Percentiles rank a stretch among this genome's conserved stretches.
These are phyloP conservation scores for Chironomus riparius DNA, from an alignment of 2,888 invertebrate genomes.

Conservation along the genomic window DNA sequence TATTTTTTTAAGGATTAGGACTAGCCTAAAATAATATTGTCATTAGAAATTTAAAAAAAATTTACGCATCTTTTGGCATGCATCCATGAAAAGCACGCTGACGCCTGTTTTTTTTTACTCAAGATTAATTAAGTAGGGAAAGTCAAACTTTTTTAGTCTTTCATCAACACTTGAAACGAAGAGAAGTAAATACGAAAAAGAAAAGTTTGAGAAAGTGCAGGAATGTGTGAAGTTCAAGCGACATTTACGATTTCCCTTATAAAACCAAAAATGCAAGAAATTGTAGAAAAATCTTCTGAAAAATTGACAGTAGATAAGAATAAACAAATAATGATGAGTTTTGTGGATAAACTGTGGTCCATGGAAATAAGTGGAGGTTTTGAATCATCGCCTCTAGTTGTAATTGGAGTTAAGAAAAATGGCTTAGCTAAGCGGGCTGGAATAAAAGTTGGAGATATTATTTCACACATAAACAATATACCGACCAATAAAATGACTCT, in stretches of 20 bases:
- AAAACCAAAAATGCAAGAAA: background rate
- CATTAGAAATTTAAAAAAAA: background rate
- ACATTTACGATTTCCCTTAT: constrained; percentile 6
- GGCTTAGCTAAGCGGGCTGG: constrained; percentile 15
- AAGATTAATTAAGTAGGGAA: background rate
- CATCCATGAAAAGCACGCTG: background rate
- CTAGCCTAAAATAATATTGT: no score
- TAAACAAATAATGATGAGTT: background rate
- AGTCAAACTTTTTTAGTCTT: background rate
- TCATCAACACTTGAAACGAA: background rate
- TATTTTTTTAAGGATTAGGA: no score
- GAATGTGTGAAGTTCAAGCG: constrained; percentile 20
- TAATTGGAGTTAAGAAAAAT: constrained; percentile 8
- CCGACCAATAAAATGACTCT: constrained; percentile 2
- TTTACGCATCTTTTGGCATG: background rate
- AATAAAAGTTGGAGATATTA: constrained; percentile 21
- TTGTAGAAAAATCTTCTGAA: background rate
- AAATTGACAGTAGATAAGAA: no score
- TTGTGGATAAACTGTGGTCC: constrained; percentile 18
- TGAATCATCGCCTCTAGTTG: constrained; percentile 4
- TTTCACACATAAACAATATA: background rate
- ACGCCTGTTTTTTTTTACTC: background rate
- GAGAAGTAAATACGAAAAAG: background rate
- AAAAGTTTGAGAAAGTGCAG: background rate
- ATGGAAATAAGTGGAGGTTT: constrained; percentile 11